Evolutionary conservation across 2,113 vertebrate species (phyloP).

Genomic region (Accipiter cooperii): DNA sequence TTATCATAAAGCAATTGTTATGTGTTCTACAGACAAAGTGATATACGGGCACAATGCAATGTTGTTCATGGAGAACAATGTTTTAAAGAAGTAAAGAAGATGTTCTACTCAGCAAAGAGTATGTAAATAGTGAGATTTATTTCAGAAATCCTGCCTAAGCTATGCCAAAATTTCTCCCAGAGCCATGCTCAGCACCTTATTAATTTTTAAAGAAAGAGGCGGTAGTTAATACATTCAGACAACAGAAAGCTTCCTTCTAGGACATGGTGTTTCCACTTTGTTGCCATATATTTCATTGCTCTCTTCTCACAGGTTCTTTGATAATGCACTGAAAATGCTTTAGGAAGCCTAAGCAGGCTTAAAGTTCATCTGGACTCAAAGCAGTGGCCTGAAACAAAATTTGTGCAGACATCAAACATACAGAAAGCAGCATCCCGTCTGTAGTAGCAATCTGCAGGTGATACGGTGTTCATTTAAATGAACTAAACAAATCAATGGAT

Average conservation of each 20-base stretch:
- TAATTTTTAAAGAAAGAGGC: background rate
- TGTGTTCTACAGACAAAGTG: background rate
- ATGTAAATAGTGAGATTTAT: background rate
- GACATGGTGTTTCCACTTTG: background rate
- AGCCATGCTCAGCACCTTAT: background rate
- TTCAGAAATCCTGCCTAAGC: background rate
- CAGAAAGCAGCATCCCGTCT: background rate
- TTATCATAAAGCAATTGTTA: background rate
- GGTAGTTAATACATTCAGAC: background rate
- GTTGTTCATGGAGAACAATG: background rate
- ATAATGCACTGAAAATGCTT: background rate
- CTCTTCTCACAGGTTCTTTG: background rate
- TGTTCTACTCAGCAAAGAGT: background rate
- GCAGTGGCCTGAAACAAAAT: background rate
- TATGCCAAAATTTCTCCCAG: background rate
- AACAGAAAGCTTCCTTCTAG: constrained; percentile 19
- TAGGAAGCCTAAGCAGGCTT: background rate
- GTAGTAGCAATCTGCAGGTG: background rate
- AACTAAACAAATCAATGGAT: background rate
- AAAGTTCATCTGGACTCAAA: background rate
- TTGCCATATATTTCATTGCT: background rate
- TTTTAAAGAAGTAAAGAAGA: background rate
- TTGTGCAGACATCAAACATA: background rate
- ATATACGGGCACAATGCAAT: background rate
- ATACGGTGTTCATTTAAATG: background rate